Conservation (phyloP, 2,797 vertebrate genomes). For the Helostoma temminkii region DNA sequence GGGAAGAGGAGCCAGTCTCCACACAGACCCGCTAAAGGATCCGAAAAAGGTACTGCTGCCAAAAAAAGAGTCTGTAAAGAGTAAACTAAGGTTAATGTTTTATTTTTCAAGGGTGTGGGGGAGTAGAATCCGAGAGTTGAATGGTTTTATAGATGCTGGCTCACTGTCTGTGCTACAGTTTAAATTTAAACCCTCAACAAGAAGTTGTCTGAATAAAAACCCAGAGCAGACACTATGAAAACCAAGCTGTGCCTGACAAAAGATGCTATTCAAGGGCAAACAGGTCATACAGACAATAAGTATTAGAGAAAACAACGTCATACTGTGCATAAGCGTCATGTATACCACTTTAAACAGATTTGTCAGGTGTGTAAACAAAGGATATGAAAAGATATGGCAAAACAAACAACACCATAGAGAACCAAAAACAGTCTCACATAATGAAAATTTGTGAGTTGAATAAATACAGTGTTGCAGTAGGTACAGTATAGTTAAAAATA, state of each 20-base stretch:
- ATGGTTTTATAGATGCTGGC: slow-evolving; percentile 16
- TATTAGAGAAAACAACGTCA: neutral
- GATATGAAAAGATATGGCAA: neutral
- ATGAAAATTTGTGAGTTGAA: neutral
- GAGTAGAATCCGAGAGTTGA: slow-evolving; percentile 8
- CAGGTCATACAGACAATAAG: neutral
- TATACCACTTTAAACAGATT: neutral
- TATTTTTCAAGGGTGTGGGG: neutral
- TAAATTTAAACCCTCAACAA: slow-evolving; percentile 2
- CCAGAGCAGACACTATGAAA: neutral
- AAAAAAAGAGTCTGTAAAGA: neutral
- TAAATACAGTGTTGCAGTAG: neutral
- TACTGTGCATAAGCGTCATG: neutral
- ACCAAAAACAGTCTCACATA: neutral
- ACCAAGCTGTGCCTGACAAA: neutral
- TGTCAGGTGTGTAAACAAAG: neutral
- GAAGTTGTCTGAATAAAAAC: slow-evolving; percentile 13
- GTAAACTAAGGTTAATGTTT: slow-evolving; percentile 3
- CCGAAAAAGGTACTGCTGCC: slow-evolving; percentile 44
- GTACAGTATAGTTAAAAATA: neutral
- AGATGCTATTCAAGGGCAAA: neutral
- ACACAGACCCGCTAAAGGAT: slow-evolving; percentile 35
- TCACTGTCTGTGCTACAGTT: slow-evolving; percentile 8
- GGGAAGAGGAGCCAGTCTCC: slow-evolving; percentile 13
- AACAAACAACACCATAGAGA: neutral